Evolutionary conservation across 2,888 invertebrate genomes (phyloP).

Genomic region (Artemia sinica): DNA sequence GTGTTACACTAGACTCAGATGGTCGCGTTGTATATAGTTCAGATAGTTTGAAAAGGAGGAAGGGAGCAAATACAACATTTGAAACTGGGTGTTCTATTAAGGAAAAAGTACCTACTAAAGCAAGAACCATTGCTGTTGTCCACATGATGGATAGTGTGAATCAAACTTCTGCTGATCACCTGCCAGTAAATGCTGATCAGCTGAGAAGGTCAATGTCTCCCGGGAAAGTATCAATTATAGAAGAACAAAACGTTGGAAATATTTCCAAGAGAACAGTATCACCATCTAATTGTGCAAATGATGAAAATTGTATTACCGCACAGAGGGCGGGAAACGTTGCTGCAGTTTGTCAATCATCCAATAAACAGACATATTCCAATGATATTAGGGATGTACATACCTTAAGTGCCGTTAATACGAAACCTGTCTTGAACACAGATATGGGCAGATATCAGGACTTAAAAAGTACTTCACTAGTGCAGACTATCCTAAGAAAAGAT

Average conservation of each 20-base stretch:
- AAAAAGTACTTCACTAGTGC: not conserved
- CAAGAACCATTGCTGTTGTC: not conserved
- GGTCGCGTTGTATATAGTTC: conserved; percentile 76
- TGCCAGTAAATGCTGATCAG: not conserved
- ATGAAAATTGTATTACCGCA: not conserved
- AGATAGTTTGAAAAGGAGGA: conserved; percentile 53
- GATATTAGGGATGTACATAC: not conserved
- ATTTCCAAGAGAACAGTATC: not conserved
- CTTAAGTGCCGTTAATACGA: not conserved
- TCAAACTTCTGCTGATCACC: not conserved
- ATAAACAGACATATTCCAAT: not conserved
- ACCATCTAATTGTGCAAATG: not conserved
- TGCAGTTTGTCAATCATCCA: not conserved
- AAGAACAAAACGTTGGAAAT: not conserved
- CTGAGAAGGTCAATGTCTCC: not conserved
- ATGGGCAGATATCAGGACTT: not conserved
- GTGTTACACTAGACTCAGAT: conserved; percentile 64
- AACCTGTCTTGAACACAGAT: not conserved
- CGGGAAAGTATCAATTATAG: not conserved
- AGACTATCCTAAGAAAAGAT: not conserved
- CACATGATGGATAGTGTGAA: conserved; percentile 4
- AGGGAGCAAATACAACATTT: conserved; percentile 62
- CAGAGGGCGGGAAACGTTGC: not conserved
- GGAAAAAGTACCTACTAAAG: conserved; percentile 3
- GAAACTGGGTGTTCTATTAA: conserved; percentile 57